Base-by-base conservation (phyloP, 2,113 vertebrate species). In the Lampris incognitus region DNA sequence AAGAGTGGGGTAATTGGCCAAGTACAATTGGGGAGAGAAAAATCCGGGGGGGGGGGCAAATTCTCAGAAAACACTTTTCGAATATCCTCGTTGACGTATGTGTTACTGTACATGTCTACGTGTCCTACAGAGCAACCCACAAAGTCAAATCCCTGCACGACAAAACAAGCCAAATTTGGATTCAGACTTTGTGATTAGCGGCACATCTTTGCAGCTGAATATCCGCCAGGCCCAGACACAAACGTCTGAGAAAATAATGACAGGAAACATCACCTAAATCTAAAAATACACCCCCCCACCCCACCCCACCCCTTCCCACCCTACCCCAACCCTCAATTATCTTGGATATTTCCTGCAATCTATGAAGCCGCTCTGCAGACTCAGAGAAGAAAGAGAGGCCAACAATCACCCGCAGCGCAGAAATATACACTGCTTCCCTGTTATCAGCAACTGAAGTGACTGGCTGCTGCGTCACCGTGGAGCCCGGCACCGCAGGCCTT, bases 401-500 rank as follows among this genome's bases (percentile, higher is more conserved):
- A 39, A 38, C 46, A 66, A 48, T 7, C 41, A 38, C 76, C 65
- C 52, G 58, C 37, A 70, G 65, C 58, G 5, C 44, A 36, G 63
- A 51, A 24, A 70, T 76, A 44, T 71, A 6, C 69, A 69, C 48
- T 72, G 63, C 37, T 42, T 58, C 4, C 72, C 57, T 76, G 48
- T 82, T 85, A 85, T 87, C 86, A 62, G 80, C 11, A 6, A 11
- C 61, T 74, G 59, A 77, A 74, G 68, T 81, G 79, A 58, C 63
- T 67, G 55, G 24, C 59, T 67, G 13, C 59, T 67, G 13, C 56
- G 40, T 70, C 76, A 51, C 63, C 58, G 66, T 60, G 62, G 24
- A 74, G 49, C 57, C 64, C 65, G 74, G 10, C 68, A 61, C 63
- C 46, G 62, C 40, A 2, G 66, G 66, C 54, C 73, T 80, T 69